Evolutionary conservation across 2,113 vertebrate genomes (phyloP).

Genomic region (Cryptomyrus ogoouensis): DNA sequence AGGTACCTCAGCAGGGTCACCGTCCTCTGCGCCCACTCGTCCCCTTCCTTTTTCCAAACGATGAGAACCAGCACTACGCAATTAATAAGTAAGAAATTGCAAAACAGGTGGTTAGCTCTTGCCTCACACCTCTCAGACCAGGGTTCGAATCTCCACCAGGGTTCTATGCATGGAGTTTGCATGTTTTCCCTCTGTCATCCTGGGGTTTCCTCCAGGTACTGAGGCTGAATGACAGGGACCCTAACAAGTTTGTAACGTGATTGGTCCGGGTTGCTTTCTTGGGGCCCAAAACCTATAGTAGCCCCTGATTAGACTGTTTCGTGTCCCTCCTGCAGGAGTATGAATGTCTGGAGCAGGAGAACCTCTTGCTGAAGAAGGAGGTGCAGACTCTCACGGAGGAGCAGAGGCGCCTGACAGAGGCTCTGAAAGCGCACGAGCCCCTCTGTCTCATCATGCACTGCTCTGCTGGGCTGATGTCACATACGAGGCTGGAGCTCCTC

Average conservation of each 20-base stretch:
- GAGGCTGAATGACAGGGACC: neutral
- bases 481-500: slow-evolving; percentile 50
- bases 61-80: neutral
- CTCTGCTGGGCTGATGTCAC: slow-evolving; percentile 64
- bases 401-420: slow-evolving; percentile 72
- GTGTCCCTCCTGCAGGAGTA: slow-evolving; percentile 64
- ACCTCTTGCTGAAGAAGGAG: slow-evolving; percentile 75
- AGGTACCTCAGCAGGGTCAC: slow-evolving; percentile 54
- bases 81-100: neutral
- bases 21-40: neutral
- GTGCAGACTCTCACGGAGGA: slow-evolving; percentile 81
- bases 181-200: neutral
- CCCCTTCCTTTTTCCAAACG: neutral
- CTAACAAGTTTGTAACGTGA: neutral
- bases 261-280: neutral
- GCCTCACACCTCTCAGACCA: neutral
- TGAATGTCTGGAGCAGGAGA: slow-evolving; percentile 81
- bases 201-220: neutral
- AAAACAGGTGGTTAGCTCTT: neutral
- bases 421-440: slow-evolving; percentile 75
- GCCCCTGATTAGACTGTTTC: no score
- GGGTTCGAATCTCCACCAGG: neutral
- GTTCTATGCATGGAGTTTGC: neutral
- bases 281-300: neutral
- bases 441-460: slow-evolving; percentile 75